Evolutionary conservation across 2,888 invertebrate genomes (phyloP).

Genomic region (Hemithea aestivaria): DNA sequence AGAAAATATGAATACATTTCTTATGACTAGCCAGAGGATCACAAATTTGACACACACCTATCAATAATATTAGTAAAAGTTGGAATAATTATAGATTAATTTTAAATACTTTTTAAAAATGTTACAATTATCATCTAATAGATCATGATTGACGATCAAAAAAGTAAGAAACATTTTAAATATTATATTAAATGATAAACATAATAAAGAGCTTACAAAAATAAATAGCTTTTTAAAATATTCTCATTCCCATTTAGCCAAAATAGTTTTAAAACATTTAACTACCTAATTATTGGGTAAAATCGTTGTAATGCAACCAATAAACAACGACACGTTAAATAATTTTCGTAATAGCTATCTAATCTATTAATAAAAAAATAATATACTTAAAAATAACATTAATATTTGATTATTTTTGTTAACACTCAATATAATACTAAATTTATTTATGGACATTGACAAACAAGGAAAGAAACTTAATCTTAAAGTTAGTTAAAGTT

Average conservation of each 20-base stretch:
- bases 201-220: neutral
- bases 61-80: constrained; percentile 27
- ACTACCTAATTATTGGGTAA: neutral
- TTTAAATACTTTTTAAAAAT: constrained; percentile 21
- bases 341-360: constrained; percentile 22
- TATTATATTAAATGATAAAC: neutral
- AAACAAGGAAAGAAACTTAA: constrained; percentile 6
- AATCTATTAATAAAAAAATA: constrained; percentile 19
- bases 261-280: neutral
- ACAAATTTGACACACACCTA: constrained; percentile 66
- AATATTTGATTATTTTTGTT: too few relatives aligned
- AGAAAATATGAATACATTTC: constrained; percentile 76
- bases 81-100: constrained; percentile 9
- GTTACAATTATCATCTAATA: constrained; percentile 3
- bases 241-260: neutral
- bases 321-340: constrained; percentile 7
- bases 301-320: constrained; percentile 12
- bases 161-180: too few relatives aligned
- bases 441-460: constrained; percentile 10
- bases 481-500: neutral
- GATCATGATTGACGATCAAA: too few relatives aligned
- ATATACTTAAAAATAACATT: neutral
- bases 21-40: constrained; percentile 65
- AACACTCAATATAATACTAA: too few relatives aligned
- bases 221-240: neutral